phyloP scores from a whole-genome alignment of 2,113 vertebrate genomes.

The Cyrtonyx montezumae region DNA sequence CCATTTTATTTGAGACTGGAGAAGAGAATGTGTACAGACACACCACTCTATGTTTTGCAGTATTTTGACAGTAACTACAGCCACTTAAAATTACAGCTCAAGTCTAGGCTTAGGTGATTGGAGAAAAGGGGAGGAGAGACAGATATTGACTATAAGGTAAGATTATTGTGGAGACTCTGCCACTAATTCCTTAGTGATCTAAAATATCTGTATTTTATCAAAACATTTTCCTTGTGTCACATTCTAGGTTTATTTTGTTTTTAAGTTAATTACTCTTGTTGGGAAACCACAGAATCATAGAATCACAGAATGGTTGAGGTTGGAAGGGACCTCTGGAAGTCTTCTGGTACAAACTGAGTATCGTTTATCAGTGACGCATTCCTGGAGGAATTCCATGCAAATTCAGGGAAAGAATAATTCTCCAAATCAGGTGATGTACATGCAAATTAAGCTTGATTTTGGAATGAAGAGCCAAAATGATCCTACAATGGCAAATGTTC shows the following conservation, averaged over 20 bases:
- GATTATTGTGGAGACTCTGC: background rate
- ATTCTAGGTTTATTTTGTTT: background rate
- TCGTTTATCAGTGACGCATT: background rate
- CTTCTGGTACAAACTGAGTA: background rate
- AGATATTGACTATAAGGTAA: background rate
- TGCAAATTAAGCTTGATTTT: background rate
- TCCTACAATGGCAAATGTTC: background rate
- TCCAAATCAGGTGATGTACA: background rate
- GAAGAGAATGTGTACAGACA: background rate
- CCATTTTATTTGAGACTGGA: background rate
- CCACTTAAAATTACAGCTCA: background rate
- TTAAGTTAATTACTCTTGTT: background rate
- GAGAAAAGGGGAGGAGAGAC: background rate
- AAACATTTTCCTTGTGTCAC: background rate
- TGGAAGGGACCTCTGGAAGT: background rate
- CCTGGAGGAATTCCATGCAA: background rate
- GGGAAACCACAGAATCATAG: background rate
- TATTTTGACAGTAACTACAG: background rate
- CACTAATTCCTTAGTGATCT: background rate
- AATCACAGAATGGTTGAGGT: background rate
- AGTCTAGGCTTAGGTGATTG: background rate
- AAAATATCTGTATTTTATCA: background rate
- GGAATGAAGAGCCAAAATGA: accelerated
- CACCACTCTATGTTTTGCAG: background rate
- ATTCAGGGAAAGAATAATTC: background rate